These are phyloP conservation scores for Bubo blakistoni DNA, from an alignment of 2,113 vertebrate species.

Conservation along the genomic window DNA sequence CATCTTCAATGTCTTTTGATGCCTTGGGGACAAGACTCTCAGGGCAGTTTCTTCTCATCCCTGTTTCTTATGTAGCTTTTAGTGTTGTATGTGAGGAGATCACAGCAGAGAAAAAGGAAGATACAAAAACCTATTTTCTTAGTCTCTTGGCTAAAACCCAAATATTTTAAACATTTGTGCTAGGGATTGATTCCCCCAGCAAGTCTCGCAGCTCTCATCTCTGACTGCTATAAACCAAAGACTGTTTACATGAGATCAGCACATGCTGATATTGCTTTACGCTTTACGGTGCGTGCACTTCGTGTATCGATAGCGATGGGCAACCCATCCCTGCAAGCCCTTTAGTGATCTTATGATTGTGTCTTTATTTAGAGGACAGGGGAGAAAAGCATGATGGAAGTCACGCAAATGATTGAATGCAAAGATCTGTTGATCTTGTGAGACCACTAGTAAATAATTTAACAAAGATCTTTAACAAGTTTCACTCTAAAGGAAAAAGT, in stretches of 20 bases:
- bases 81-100: not conserved
- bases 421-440: not conserved
- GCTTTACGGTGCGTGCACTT: not conserved
- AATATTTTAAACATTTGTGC: conserved; percentile 4
- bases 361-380: not conserved
- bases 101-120: not conserved
- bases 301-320: fast-evolving
- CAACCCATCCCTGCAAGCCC: not conserved
- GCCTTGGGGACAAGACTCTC: not conserved
- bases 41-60: not conserved
- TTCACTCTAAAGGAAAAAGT: not conserved
- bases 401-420: not conserved
- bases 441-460: not conserved
- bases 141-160: not conserved
- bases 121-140: not conserved
- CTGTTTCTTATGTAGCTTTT: not conserved
- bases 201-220: not conserved
- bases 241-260: not conserved
- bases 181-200: not conserved
- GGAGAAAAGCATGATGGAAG: not conserved
- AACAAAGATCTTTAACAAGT: not conserved
- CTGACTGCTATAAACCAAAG: not conserved
- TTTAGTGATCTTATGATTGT: not conserved
- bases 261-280: not conserved
- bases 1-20: not conserved